A percentile compares a stretch with the other conserved stretches of the same genome.
phyloP scores from a whole-genome alignment of 2,888 invertebrate genomes.

The Orthosia gothica region DNA sequence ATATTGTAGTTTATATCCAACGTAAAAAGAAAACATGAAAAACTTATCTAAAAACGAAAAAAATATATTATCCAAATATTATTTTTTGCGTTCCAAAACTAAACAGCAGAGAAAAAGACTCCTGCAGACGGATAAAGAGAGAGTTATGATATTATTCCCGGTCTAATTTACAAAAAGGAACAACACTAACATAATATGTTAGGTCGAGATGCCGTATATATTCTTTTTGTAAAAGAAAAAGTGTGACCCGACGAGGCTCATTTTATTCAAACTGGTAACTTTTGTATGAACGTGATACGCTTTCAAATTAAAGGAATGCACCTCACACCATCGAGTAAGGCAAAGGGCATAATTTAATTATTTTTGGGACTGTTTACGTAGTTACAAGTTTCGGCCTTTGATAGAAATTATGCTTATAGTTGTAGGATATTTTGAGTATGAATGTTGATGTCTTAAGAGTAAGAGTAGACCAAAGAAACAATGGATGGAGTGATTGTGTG shows the following conservation, averaged over 20 bases:
- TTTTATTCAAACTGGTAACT: slow-evolving; percentile 81
- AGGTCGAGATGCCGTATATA: slow-evolving; percentile 60
- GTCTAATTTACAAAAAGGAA: slow-evolving; percentile 73
- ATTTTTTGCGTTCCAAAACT: slow-evolving; percentile 43
- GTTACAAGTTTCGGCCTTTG: slow-evolving; percentile 10
- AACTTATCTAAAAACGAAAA: slow-evolving; percentile 26
- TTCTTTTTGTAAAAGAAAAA: slow-evolving; percentile 75
- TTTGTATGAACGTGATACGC: slow-evolving; percentile 76
- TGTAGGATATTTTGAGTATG: background rate
- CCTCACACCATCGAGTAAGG: slow-evolving; percentile 63
- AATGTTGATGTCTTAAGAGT: background rate
- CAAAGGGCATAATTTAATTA: slow-evolving; percentile 30
- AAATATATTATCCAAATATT: slow-evolving; percentile 20
- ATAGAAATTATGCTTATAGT: background rate
- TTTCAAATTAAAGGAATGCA: slow-evolving; percentile 70
- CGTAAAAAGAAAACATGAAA: slow-evolving; percentile 4
- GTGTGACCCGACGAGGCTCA: slow-evolving; percentile 74
- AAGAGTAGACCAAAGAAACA: background rate
- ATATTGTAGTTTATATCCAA: background rate
- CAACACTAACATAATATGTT: slow-evolving; percentile 71
- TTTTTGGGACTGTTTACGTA: slow-evolving; percentile 7
- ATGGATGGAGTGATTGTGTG: too few relatives aligned
- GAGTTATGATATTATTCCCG: slow-evolving; percentile 71
- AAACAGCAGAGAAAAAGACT: slow-evolving; percentile 55
- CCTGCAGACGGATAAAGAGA: slow-evolving; percentile 57